These are phyloP conservation scores for Thunnus thynnus DNA, from an alignment of 2,113 vertebrate species.

Conservation along the genomic window DNA sequence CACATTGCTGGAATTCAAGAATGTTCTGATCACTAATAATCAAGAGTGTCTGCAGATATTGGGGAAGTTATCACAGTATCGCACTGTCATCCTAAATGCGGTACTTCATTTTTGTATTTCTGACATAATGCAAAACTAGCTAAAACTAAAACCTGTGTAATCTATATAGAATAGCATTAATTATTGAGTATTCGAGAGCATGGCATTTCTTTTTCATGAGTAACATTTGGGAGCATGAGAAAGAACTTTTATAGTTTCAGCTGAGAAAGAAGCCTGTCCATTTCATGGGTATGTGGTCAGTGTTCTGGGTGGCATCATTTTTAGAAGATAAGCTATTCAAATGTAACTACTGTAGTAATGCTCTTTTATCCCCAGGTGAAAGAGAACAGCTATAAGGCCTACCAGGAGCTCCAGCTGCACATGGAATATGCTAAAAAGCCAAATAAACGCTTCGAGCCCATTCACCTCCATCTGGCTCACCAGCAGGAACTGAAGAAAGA, in stretches of 20 bases:
- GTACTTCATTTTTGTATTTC: constrained; percentile 66
- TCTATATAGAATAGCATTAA: not conserved
- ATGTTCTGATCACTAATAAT: constrained; percentile 53
- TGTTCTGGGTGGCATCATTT: no score
- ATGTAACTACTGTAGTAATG: not conserved
- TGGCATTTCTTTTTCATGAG: not conserved
- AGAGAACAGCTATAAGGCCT: constrained; percentile 78
- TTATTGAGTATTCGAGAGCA: not conserved
- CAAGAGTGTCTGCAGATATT: constrained; percentile 69
- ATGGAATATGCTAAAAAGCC: constrained; percentile 58
- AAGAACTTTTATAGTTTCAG: not conserved
- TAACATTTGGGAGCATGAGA: not conserved
- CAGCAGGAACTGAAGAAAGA: constrained; percentile 66
- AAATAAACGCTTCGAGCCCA: constrained; percentile 56
- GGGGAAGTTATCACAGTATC: constrained; percentile 74
- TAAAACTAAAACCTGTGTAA: no score
- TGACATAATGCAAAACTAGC: not conserved
- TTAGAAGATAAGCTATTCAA: not conserved
- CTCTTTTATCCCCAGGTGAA: constrained; percentile 78
- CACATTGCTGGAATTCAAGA: constrained; percentile 81
- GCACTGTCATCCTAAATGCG: constrained; percentile 70
- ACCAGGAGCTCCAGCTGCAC: constrained; percentile 78
- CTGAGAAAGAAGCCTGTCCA: not conserved
- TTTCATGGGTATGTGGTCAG: not conserved
- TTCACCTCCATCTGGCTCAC: constrained; percentile 73